Percentiles rank a stretch among this genome's conserved stretches.
phyloP scores from a whole-genome alignment of 2,888 invertebrate genomes.

The Spodoptera exigua region DNA sequence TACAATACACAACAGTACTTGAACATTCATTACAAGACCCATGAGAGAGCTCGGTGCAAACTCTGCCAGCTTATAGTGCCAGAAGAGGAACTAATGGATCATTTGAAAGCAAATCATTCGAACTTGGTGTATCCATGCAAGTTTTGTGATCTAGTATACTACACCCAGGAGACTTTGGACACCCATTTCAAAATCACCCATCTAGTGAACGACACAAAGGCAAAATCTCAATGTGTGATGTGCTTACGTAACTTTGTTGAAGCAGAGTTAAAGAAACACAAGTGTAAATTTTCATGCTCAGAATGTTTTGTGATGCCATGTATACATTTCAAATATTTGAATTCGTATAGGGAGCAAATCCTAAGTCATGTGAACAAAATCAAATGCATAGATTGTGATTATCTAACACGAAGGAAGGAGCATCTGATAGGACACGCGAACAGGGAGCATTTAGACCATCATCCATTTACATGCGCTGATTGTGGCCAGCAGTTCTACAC shows the following conservation, averaged over 20 bases:
- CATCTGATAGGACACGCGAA: conserved; percentile 72
- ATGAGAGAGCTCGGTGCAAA: conserved; percentile 65
- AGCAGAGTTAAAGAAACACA: conserved; percentile 63
- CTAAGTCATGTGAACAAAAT: conserved; percentile 62
- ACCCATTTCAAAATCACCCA: conserved; percentile 68
- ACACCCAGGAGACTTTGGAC: conserved; percentile 62
- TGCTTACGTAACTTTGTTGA: conserved; percentile 66
- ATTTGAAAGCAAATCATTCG: conserved; percentile 65
- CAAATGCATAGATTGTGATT: conserved; percentile 72
- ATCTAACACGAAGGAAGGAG: conserved; percentile 69
- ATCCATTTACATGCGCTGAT: conserved; percentile 71
- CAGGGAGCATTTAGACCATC: conserved; percentile 73
- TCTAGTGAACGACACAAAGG: conserved; percentile 50
- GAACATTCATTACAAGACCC: conserved; percentile 68
- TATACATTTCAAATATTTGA: conserved; percentile 70
- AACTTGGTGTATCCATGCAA: conserved; percentile 63
- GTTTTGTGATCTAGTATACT: conserved; percentile 69
- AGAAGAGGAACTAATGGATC: conserved; percentile 62
- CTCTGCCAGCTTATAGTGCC: conserved; percentile 64
- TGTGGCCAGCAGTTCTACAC: conserved; percentile 74
- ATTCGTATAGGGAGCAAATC: conserved; percentile 70
- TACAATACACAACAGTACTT: conserved; percentile 70
- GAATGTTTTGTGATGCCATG: conserved; percentile 71
- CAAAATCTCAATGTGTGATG: conserved; percentile 66
- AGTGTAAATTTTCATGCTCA: conserved; percentile 70